A percentile compares a stretch with the other conserved stretches of the same genome.
These are phyloP conservation scores for Capra hircus DNA, from an alignment of 2,113 vertebrate genomes.

Conservation along the genomic window DNA sequence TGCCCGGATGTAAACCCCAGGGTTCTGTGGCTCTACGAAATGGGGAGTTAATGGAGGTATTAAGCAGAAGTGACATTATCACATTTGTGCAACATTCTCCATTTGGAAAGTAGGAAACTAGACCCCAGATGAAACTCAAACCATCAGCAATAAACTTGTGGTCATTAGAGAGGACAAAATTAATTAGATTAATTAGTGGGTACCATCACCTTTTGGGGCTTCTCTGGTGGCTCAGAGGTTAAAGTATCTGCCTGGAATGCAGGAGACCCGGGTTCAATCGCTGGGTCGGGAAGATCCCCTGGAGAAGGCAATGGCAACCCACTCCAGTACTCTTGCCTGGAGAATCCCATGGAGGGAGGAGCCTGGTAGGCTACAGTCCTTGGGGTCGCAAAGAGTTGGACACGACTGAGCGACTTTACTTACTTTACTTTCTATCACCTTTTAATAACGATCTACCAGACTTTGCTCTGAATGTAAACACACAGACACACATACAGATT, in stretches of 20 bases:
- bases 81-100: not conserved
- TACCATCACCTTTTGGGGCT: not conserved
- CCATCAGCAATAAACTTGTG: not conserved
- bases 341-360: too few relatives aligned
- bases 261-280: too few relatives aligned
- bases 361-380: too few relatives aligned
- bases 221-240: too few relatives aligned
- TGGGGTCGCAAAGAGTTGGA: too few relatives aligned
- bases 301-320: too few relatives aligned
- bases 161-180: not conserved
- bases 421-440: not conserved
- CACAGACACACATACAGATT: not conserved
- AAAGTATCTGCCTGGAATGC: too few relatives aligned
- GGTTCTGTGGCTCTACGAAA: not conserved
- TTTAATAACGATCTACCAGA: not conserved
- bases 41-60: not conserved
- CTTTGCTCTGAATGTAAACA: not conserved
- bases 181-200: constrained; percentile 7
- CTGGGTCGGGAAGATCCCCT: too few relatives aligned
- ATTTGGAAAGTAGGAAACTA: not conserved
- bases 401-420: too few relatives aligned
- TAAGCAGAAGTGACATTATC: not conserved
- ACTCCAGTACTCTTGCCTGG: too few relatives aligned
- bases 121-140: not conserved
- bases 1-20: not conserved